Base-by-base conservation (phyloP, 2,113 vertebrate genomes). In the Rhinichthys klamathensis region DNA sequence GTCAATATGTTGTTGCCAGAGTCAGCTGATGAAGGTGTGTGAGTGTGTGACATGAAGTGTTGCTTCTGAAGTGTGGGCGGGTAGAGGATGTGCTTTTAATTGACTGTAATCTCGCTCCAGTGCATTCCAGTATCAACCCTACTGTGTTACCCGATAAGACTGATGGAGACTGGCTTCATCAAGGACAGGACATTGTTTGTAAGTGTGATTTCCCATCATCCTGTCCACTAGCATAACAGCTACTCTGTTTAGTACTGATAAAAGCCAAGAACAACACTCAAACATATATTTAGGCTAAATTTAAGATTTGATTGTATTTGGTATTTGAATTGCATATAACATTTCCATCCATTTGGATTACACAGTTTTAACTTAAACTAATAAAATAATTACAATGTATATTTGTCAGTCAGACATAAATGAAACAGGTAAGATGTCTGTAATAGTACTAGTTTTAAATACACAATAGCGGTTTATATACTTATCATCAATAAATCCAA, bases 61-160 rank as follows among this genome's bases (percentile, higher is more conserved):
- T 85, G 51, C 23, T 73, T 67, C 25, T 38, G 61, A 80, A 82
- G 83, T 84, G 54, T 81, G 49, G 58, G 60, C 32, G 74, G 83
- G 46, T 67, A 32, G 41, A 46, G 30, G 58, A 76, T 82, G 18
- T 84, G 51, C 54, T 72, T 84, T 82, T 75, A 88, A 85, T 88
- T 73, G 54, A 25, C 46, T 44, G 4, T 72, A 51, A 70, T 80
- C 51, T 65, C n/a, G 25, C 38, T 35, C 70, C 30, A 41, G n/a
- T 56, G 30, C 74, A 13, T 44, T 61, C 25, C 74, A 60, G 25
- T 38, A 83, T 44, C 38, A 87, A 74, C 12, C n/a, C 38, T 74
- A 18, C 16, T 75, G 73, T 78, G 67, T 54, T 23, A 49, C 38
- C 38, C 58, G 84, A 83, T 54, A 83, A 85, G 27, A 79, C 58